Conservation (phyloP, 2,888 invertebrate genomes). For the Ophion costatus region DNA sequence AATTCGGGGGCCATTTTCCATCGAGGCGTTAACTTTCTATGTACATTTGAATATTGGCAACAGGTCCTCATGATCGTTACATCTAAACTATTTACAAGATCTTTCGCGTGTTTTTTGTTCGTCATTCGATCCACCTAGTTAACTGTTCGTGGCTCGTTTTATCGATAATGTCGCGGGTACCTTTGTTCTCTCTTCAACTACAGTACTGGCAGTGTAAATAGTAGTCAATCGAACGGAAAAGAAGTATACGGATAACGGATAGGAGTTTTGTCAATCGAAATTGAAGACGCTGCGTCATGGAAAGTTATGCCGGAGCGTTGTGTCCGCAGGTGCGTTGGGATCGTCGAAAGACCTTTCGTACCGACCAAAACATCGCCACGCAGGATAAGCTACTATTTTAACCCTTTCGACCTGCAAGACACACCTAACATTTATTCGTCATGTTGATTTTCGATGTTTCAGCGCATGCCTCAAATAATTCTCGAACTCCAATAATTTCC, state of each 20-base stretch:
- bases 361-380: not conserved
- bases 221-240: slow-evolving; percentile 33
- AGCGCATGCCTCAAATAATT: not conserved
- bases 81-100: slow-evolving; percentile 66
- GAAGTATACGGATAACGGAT: slow-evolving; percentile 3
- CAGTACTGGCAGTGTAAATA: slow-evolving; percentile 66
- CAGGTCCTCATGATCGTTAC: slow-evolving; percentile 62
- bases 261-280: slow-evolving; percentile 29
- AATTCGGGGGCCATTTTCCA: slow-evolving; percentile 46
- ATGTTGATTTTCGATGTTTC: not conserved
- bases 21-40: slow-evolving; percentile 63
- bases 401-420: slow-evolving; percentile 6
- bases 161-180: slow-evolving; percentile 54
- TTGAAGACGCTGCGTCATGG: slow-evolving; percentile 14
- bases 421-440: slow-evolving; percentile 28
- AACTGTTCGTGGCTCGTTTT: slow-evolving; percentile 56
- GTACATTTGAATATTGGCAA: slow-evolving; percentile 66
- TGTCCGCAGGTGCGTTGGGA: not conserved
- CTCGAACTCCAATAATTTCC: not conserved
- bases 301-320: slow-evolving; percentile 7
- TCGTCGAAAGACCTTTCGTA: slow-evolving; percentile 3
- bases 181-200: slow-evolving; percentile 50
- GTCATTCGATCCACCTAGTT: slow-evolving; percentile 47
- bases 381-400: not conserved
- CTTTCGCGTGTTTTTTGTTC: slow-evolving; percentile 10